Evolutionary conservation across 1,140 invertebrate species (phyloP), one percentile per base, ranked within the genome.

Genomic region (Drosophila sulfurigaster): DNA sequence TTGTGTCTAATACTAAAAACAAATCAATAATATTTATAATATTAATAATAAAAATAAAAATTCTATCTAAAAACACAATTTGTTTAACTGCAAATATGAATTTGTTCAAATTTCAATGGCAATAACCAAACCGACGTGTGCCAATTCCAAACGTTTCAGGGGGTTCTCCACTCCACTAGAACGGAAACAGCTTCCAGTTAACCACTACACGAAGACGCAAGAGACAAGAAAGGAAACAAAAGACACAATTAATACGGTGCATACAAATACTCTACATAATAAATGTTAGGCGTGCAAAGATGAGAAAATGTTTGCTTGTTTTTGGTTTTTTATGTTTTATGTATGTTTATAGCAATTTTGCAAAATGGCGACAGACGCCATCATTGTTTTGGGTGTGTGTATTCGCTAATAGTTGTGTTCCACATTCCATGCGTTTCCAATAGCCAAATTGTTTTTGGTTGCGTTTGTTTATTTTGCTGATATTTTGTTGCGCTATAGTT

Each of bases 161-260:
- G 32, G 58, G 11, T 64, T 72, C 65, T 35, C 32, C 41, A 25
- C 49, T 77, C 69, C 78, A 66, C 79, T 91, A 92, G 83, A 92
- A 92, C 58, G 87, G 91, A 89, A 91, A 92, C 74, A 88, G 81
- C 78, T 92, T 92, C 91, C 91, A 92, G 82, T 92, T 92, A 92
- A 92, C 91, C 91, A 92, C 91, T 92, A 70, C 10, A 52, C 30
- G 41, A 28, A 45, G 64, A 64, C 43, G 10, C 32, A 52, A 65
- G 60, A 20, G 72, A 77, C 60, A 32, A 69, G 49, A 71, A 79
- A 69, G 13, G 67, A 81, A 64, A 78, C 20, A 63, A 32, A 73
- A 15, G 20, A 67, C 11, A 16, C 20, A 48, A 64, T 87, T 64
- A 82, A 67, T 79, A 7, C 54, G 43, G 38, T 43, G 35, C 35